Base-by-base conservation (phyloP, 2,888 invertebrate species). In the Anthoptus insignis region DNA sequence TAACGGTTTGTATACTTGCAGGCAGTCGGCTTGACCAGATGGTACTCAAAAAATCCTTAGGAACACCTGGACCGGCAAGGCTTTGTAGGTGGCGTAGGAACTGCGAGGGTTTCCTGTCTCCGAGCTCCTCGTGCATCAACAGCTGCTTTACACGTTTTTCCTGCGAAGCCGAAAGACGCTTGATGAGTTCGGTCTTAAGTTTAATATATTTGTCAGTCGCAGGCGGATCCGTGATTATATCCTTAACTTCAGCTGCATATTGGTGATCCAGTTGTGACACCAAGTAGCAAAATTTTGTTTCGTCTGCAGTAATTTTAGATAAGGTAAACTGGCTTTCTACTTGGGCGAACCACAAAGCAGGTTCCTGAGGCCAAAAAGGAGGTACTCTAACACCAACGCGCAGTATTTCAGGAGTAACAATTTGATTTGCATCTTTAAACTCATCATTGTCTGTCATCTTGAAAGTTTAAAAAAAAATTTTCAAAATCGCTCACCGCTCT, bases 51-150 rank as follows among this genome's bases (percentile, higher is more conserved):
- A 47, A 47, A 13, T 47, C 47, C 13, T 1, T 4, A 2, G 47
- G 47, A n/a, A 47, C 22, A 14, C 13, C 22, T 0, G 22, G 7
- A 16, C 64, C 59, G 9, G 61, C 56, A 24, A 63, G 45, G 14
- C 24, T 22, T 21, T 69, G 60, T 16, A 67, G 42, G 16, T 67
- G 69, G 3, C 65, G 50, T 11, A 65, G 45, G 34, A 65, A 69
- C n/a, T 69, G 67, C 4, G 66, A 61, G 0, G 67, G 69, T 14
- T 64, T 60, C 5, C 71, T 49, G 24, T 67, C 67, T 3, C 67
- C 71, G 11, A 68, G 32, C 34, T 65, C 69, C 29, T 67, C 65
- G 29, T 64, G 63, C 22, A 54, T 61, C 9, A 66, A 29, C 13
- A 65, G 53, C 42, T 68, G 67, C 16, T 61, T 57, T 7, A 65